phyloP scores from a whole-genome alignment of 2,888 invertebrate species.

The Artemia sp. region DNA sequence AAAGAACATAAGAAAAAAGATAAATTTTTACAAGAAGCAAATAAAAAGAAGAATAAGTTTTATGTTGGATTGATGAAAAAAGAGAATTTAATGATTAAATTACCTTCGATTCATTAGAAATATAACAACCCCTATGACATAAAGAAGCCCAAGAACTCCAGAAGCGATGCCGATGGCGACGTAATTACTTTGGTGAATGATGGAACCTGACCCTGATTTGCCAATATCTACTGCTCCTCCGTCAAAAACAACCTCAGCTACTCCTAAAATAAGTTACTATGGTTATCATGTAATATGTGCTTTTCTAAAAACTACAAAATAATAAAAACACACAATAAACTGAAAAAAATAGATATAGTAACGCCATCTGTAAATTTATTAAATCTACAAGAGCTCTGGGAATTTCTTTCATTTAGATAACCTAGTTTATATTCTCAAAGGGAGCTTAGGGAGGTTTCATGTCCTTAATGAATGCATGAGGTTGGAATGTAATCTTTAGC shows the following conservation, averaged over 20 bases:
- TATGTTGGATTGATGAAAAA: too few relatives aligned
- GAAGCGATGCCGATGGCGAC: constrained; percentile 67
- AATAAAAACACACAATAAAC: background rate
- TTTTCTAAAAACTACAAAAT: background rate
- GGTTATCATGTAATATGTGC: background rate
- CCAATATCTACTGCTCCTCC: constrained; percentile 16
- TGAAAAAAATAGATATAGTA: background rate
- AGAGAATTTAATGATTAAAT: too few relatives aligned
- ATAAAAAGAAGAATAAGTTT: too few relatives aligned
- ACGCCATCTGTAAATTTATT: background rate
- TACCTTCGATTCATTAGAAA: constrained; percentile 56
- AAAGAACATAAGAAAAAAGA: too few relatives aligned
- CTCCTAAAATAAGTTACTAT: constrained; percentile 1
- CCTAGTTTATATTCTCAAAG: too few relatives aligned
- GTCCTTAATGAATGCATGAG: too few relatives aligned
- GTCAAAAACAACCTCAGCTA: constrained; percentile 18
- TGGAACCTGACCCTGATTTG: constrained; percentile 27
- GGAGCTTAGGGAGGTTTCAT: too few relatives aligned
- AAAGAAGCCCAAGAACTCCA: constrained; percentile 64
- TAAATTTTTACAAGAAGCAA: too few relatives aligned
- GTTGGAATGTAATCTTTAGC: too few relatives aligned
- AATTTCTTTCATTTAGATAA: background rate
- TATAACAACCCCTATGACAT: constrained; percentile 65
- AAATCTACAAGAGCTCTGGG: background rate
- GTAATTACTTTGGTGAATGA: constrained; percentile 56